phyloP scores from a whole-genome alignment of 2,888 invertebrate species.

The Perizoma flavofasciatum region DNA sequence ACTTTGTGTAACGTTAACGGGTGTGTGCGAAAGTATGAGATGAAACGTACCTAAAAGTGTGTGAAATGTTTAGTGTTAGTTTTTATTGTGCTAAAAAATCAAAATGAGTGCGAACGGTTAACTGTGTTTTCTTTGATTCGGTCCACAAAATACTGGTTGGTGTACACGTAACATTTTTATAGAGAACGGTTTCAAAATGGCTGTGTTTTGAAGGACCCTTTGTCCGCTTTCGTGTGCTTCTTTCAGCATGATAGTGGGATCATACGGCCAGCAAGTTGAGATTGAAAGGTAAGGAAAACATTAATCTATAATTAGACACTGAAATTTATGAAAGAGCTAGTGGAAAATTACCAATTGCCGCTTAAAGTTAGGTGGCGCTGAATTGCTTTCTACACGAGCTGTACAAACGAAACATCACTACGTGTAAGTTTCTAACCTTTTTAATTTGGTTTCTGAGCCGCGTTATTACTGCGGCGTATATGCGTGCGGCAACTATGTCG shows the following conservation, averaged over 20 bases:
- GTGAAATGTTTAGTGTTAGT: constrained; percentile 83
- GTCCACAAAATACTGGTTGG: constrained; percentile 61
- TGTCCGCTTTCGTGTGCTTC: constrained; percentile 85
- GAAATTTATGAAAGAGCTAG: constrained; percentile 51
- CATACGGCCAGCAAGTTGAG: constrained; percentile 85
- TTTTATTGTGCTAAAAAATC: constrained; percentile 73
- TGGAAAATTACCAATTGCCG: constrained; percentile 78
- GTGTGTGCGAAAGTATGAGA: constrained; percentile 83
- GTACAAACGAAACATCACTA: constrained; percentile 67
- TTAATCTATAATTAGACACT: constrained; percentile 52
- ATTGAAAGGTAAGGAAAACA: constrained; percentile 85
- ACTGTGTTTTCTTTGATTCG: constrained; percentile 55
- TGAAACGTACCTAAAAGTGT: constrained; percentile 80
- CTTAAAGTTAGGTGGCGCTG: constrained; percentile 65
- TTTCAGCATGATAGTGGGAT: constrained; percentile 88
- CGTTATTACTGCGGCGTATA: constrained; percentile 48
- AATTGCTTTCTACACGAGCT: constrained; percentile 78
- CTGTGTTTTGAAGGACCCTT: constrained; percentile 88
- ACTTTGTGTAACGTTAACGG: constrained; percentile 77
- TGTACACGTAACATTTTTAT: constrained; percentile 78
- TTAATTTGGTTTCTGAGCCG: constrained; percentile 54
- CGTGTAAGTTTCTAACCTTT: constrained; percentile 78
- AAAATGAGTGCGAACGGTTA: constrained; percentile 83
- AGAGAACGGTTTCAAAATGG: constrained; percentile 87
- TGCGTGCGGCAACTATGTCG: constrained; percentile 43